A percentile compares a stretch with the other conserved stretches of the same genome.
Evolutionary conservation across 2,797 vertebrate genomes (phyloP).

Genomic region (Diplodus sargus): DNA sequence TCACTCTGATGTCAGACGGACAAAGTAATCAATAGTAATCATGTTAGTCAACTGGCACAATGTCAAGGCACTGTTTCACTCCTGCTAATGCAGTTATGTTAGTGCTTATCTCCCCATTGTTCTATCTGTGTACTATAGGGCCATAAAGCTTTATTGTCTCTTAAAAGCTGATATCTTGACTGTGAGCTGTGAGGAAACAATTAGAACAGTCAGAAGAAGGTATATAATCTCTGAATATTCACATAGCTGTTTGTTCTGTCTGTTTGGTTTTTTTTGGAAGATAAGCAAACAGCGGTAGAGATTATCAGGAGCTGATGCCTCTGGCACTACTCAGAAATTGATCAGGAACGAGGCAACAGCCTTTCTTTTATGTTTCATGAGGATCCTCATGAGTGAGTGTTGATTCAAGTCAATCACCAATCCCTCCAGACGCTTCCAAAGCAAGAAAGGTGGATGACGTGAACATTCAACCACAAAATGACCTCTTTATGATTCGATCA

Average conservation of each 20-base stretch:
- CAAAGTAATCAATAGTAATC: constrained; percentile 37
- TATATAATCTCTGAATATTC: neutral
- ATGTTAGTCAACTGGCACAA: constrained; percentile 8
- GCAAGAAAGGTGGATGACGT: no score
- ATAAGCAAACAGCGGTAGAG: neutral
- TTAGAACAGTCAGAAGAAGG: neutral
- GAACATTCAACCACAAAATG: no score
- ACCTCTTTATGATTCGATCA: no score
- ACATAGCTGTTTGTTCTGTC: neutral
- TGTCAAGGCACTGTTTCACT: constrained; percentile 20
- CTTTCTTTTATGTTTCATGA: neutral
- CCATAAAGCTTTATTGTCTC: constrained; percentile 39
- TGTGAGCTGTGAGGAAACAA: constrained; percentile 10
- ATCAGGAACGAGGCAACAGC: neutral
- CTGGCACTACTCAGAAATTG: neutral
- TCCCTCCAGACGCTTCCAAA: neutral
- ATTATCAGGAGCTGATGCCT: neutral
- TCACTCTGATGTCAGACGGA: constrained; percentile 20
- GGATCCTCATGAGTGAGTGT: neutral
- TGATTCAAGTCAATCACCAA: neutral
- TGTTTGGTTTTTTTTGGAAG: neutral
- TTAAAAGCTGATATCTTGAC: constrained; percentile 32
- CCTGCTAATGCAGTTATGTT: constrained; percentile 29
- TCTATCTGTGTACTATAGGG: constrained; percentile 8
- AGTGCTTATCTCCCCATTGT: constrained; percentile 50